Evolutionary conservation across 2,888 invertebrate genomes (phyloP).

Genomic region (Microchrysa polita): DNA sequence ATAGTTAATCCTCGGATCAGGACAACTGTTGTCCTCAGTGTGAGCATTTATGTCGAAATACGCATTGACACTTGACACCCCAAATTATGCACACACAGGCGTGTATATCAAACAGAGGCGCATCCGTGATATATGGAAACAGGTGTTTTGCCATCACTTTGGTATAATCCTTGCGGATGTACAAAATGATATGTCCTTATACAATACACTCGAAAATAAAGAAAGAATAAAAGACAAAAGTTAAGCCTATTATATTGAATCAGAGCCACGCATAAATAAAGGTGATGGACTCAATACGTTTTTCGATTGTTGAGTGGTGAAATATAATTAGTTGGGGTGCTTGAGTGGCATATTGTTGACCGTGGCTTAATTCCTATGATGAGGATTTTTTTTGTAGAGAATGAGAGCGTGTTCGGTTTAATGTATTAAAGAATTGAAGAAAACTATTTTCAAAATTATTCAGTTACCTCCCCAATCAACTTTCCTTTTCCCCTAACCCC

Average conservation of each 20-base stretch:
- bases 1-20: slow-evolving; percentile 4
- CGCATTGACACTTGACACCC: slow-evolving; percentile 23
- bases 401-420: no score
- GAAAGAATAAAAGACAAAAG: slow-evolving; percentile 16
- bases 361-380: no score
- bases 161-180: slow-evolving; percentile 9
- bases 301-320: no score
- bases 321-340: no score
- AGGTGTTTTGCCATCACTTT: slow-evolving; percentile 27
- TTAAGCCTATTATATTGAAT: slow-evolving; percentile 27
- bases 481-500: neutral
- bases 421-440: no score
- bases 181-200: neutral
- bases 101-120: neutral
- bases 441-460: no score
- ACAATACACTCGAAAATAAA: neutral
- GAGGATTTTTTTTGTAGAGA: no score
- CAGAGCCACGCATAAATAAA: neutral
- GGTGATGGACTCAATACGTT: neutral
- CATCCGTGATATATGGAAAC: neutral
- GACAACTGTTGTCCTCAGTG: slow-evolving; percentile 22
- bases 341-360: no score
- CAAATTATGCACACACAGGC: neutral
- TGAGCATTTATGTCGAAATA: neutral
- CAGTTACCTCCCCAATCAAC: neutral